These are phyloP conservation scores for Empis livida DNA, from an alignment of 2,888 invertebrate genomes.

Conservation along the genomic window DNA sequence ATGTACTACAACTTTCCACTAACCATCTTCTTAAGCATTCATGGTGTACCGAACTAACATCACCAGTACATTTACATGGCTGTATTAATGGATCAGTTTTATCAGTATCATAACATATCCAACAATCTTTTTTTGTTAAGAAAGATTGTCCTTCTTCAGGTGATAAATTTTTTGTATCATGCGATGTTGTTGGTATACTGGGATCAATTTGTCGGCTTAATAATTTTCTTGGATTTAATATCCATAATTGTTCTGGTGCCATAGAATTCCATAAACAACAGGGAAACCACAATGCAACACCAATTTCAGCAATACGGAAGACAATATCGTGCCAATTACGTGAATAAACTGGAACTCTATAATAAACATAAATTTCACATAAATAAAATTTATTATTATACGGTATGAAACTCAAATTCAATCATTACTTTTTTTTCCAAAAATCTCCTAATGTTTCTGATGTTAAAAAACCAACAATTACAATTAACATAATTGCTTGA, in stretches of 20 bases:
- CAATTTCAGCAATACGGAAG: constrained; percentile 83
- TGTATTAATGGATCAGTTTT: constrained; percentile 72
- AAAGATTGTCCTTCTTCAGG: constrained; percentile 42
- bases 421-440: constrained; percentile 79
- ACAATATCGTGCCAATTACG: constrained; percentile 87
- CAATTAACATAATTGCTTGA: constrained; percentile 82
- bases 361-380: constrained; percentile 1
- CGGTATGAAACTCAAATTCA: background rate
- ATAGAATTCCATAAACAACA: constrained; percentile 94
- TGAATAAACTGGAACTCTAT: constrained; percentile 72
- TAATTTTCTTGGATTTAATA: constrained; percentile 79
- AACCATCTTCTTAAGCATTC: constrained; percentile 83
- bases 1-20: constrained; percentile 68
- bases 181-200: constrained; percentile 35
- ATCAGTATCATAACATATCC: constrained; percentile 85
- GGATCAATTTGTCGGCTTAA: constrained; percentile 53
- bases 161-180: constrained; percentile 31
- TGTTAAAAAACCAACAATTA: constrained; percentile 77
- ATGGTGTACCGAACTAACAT: constrained; percentile 85
- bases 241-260: constrained; percentile 87
- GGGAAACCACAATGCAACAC: constrained; percentile 89
- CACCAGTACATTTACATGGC: constrained; percentile 82
- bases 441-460: constrained; percentile 85
- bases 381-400: background rate
- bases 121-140: constrained; percentile 60